A percentile compares a stretch with the other conserved stretches of the same genome.
phyloP scores from a whole-genome alignment of 2,113 vertebrate species.

The Strigops habroptila region DNA sequence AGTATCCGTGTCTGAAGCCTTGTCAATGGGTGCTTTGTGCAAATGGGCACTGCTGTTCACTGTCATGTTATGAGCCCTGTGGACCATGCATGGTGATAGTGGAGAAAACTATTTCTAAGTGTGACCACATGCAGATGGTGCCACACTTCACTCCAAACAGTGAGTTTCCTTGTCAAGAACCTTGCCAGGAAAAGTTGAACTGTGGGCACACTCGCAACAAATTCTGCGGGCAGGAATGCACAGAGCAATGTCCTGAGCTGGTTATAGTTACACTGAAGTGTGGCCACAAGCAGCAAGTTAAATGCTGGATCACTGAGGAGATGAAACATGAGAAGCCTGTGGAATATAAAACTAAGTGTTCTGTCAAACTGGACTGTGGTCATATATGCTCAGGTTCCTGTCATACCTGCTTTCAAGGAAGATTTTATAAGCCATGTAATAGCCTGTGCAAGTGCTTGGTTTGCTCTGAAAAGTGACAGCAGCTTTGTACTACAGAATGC shows the following conservation, averaged over 20 bases:
- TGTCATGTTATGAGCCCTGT: conserved; percentile 75
- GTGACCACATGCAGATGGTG: conserved; percentile 85
- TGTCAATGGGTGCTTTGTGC: conserved; percentile 83
- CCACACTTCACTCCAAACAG: conserved; percentile 77
- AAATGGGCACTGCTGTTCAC: conserved; percentile 79
- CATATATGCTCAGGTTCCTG: conserved; percentile 85
- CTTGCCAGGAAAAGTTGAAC: conserved; percentile 74
- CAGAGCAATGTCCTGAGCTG: conserved; percentile 54
- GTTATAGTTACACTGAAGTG: conserved; percentile 76
- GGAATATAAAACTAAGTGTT: conserved; percentile 74
- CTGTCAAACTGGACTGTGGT: conserved; percentile 79
- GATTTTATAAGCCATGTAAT: conserved; percentile 80
- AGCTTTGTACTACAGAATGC: conserved; percentile 81
- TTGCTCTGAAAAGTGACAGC: conserved; percentile 86
- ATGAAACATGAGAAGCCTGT: background rate
- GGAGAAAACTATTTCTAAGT: conserved; percentile 79
- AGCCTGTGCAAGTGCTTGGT: conserved; percentile 77
- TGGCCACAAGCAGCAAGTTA: conserved; percentile 77
- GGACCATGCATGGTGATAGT: conserved; percentile 75
- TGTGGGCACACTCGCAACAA: conserved; percentile 82
- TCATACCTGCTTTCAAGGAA: conserved; percentile 80
- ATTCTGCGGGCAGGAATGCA: conserved; percentile 79
- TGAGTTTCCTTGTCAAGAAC: conserved; percentile 75
- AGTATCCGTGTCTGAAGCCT: conserved; percentile 81
- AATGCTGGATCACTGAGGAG: conserved; percentile 62